Evolutionary conservation across 1,140 invertebrate genomes (phyloP).

Genomic region (Streblospio benedicti): DNA sequence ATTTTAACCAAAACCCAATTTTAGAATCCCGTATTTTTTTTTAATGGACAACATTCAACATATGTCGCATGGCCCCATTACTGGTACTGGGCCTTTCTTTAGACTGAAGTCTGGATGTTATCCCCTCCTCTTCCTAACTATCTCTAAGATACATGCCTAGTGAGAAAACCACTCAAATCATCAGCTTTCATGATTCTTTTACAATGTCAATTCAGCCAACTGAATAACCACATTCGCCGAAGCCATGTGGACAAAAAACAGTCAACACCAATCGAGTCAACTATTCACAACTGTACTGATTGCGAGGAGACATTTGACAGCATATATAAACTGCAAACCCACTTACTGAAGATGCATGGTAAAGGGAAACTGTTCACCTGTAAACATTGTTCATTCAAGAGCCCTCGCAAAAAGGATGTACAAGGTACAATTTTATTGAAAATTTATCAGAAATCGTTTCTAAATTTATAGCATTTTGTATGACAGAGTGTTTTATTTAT

Average conservation of each 20-base stretch:
- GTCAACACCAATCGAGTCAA: neutral
- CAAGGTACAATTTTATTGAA: conserved; percentile 9
- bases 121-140: too few species aligned
- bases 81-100: too few species aligned
- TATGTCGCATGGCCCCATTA: too few species aligned
- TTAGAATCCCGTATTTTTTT: too few species aligned
- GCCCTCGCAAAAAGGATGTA: conserved; percentile 19
- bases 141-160: too few species aligned
- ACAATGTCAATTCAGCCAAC: too few species aligned
- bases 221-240: too few species aligned
- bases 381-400: conserved; percentile 14
- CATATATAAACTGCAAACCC: conserved; percentile 15
- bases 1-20: too few species aligned
- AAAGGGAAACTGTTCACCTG: conserved; percentile 19
- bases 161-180: too few species aligned
- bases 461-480: neutral
- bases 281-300: conserved; percentile 5
- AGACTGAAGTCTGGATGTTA: too few species aligned
- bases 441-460: neutral
- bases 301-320: conserved; percentile 11
- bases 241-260: neutral
- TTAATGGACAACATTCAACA: too few species aligned
- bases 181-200: too few species aligned
- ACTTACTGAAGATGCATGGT: conserved; percentile 14
- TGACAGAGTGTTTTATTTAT: neutral